Evolutionary conservation across 2,797 vertebrate genomes (phyloP).

Genomic region (Thalassophryne amazonica): DNA sequence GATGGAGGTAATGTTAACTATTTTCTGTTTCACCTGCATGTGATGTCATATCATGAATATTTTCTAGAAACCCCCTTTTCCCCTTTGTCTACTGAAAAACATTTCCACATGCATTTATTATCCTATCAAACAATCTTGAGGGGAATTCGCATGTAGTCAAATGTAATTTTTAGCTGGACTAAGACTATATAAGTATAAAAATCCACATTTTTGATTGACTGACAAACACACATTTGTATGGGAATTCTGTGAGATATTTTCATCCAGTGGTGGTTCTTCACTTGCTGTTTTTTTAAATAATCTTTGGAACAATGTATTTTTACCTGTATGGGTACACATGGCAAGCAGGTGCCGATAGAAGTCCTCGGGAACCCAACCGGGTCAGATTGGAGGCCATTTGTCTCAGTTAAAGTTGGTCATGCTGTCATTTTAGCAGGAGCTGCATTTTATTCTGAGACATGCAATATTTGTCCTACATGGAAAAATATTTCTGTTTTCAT

Average conservation of each 20-base stretch:
- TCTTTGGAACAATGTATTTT: too few relatives aligned
- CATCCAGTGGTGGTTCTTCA: too few relatives aligned
- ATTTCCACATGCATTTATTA: constrained; percentile 15
- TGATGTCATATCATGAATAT: constrained; percentile 14
- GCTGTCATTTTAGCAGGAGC: too few relatives aligned
- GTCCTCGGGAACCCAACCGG: too few relatives aligned
- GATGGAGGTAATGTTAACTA: constrained; percentile 82
- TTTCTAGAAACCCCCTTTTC: constrained; percentile 19
- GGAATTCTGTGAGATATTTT: constrained; percentile 11
- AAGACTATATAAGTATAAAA: constrained; percentile 42
- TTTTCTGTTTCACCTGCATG: constrained; percentile 30
- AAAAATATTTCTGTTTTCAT: background rate
- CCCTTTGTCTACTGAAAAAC: constrained; percentile 15
- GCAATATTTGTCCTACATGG: background rate
- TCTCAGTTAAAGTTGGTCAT: too few relatives aligned
- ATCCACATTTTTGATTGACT: background rate
- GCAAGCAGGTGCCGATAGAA: too few relatives aligned
- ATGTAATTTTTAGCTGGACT: constrained; percentile 10
- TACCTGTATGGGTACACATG: too few relatives aligned
- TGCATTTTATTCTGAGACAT: background rate
- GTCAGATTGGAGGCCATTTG: too few relatives aligned
- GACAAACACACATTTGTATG: background rate
- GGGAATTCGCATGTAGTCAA: constrained; percentile 12
- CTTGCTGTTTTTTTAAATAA: too few relatives aligned
- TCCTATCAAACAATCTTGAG: constrained; percentile 25